Base-by-base conservation (phyloP, 2,797 vertebrate species). In the Percopsis omiscomaycus region DNA sequence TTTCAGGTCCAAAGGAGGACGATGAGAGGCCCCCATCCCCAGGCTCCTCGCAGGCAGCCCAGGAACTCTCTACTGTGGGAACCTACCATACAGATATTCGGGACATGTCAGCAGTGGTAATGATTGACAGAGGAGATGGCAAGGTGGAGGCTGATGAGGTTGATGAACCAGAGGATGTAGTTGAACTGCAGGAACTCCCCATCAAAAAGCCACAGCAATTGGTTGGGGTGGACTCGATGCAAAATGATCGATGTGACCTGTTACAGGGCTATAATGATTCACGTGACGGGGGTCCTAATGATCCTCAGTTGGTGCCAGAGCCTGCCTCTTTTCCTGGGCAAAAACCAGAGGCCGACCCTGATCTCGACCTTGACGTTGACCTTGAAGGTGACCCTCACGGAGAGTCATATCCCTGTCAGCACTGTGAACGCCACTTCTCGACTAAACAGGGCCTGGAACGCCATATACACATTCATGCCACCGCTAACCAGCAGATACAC, bases 381-480 rank as follows among this genome's bases (percentile, higher is more conserved):
- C 86, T 92, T 32, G 95, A 95, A 0, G 94, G 91, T 0, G 95
- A 95, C 1, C 55, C 84, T 6, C 93, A 93, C 22, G 95, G 92
- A 68, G 83, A 89, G 0, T 93, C 90, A 0, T 92, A 94, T 88
- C 95, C 94, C 4, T 99, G 98, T 83, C 94, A 94, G 70, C 95
- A 98, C 54, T 98, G 98, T 50, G 96, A 99, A 78, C 92, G 95
- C 56, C 95, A 94, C 81, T 99, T 99, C 28, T 94, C 95, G 32
- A 98, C 96, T 47, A 97, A 96, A 82, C 96, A 99, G 64, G 97
- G 96, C 12, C 93, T 99, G 0, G 97, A 99, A 61, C 96, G 96
- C 27, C 98, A 99, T 77, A 92, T 93, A 87, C 96, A 98, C 74
- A 98, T 98, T 82, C 98, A 99, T 0, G 90, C 94, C 30, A 93